These are phyloP conservation scores for Carpatolechia fugitivella DNA, from an alignment of 2,888 invertebrate genomes.

Conservation along the genomic window DNA sequence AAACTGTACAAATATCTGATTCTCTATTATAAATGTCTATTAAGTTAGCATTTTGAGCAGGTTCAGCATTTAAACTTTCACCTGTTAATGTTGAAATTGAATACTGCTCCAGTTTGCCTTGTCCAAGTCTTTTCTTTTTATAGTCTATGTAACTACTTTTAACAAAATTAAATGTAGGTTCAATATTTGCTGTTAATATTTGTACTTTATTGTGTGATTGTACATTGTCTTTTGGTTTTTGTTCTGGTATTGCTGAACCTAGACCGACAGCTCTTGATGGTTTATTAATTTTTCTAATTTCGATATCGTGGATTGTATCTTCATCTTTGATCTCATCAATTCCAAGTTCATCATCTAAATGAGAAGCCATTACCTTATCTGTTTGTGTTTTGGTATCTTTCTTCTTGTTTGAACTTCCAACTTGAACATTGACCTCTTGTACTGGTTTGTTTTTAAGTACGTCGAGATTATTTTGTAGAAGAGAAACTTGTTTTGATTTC, in stretches of 20 bases:
- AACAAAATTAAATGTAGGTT: conserved; percentile 44
- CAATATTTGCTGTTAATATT: conserved; percentile 46
- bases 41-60: conserved; percentile 29
- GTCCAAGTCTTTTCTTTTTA: conserved; percentile 49
- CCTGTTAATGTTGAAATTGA: conserved; percentile 38
- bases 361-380: not conserved
- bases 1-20: conserved; percentile 32
- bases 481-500: conserved; percentile 43
- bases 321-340: conserved; percentile 18
- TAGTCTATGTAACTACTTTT: conserved; percentile 49
- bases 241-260: conserved; percentile 20
- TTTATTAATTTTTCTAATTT: conserved; percentile 19
- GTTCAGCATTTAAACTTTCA: conserved; percentile 9
- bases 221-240: conserved; percentile 27
- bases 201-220: conserved; percentile 48
- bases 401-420: conserved; percentile 10
- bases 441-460: conserved; percentile 38
- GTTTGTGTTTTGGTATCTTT: not conserved
- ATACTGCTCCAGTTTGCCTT: conserved; percentile 46
- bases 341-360: not conserved
- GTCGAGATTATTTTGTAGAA: conserved; percentile 40
- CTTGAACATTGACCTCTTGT: conserved; percentile 32
- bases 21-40: conserved; percentile 50
- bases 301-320: conserved; percentile 12
- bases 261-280: conserved; percentile 16